Conservation (phyloP, 2,113 vertebrate genomes). For the Nasalis larvatus region DNA sequence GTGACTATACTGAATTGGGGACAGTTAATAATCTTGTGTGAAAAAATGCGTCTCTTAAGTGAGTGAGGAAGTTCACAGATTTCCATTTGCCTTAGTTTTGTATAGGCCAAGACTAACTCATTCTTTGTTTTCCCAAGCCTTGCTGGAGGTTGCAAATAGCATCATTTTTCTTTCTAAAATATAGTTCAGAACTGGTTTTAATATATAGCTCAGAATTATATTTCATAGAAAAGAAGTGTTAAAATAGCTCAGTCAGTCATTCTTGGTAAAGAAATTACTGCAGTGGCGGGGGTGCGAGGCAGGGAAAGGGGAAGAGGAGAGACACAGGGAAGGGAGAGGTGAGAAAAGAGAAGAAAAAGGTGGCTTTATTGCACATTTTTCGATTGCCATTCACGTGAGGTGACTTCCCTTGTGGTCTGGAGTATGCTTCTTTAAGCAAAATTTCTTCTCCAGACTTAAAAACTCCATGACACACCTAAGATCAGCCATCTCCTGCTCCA, state of each 20-base stretch:
- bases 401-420: background rate
- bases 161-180: background rate
- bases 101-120: background rate
- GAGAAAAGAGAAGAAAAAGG: background rate
- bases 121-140: background rate
- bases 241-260: background rate
- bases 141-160: background rate
- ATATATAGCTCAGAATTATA: background rate
- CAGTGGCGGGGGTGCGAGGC: rapidly evolving
- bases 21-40: background rate
- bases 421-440: conserved; percentile 33
- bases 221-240: background rate
- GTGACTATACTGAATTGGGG: background rate
- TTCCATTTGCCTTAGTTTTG: background rate
- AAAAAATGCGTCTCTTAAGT: background rate
- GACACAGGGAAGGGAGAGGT: background rate
- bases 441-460: background rate
- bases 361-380: background rate
- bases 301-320: rapidly evolving
- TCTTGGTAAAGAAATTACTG: conserved; percentile 8
- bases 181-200: background rate
- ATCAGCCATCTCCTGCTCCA: background rate
- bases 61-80: background rate
- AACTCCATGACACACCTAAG: background rate
- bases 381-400: background rate